Evolutionary conservation across 2,888 invertebrate genomes (phyloP).

Genomic region (Machimus rusticus): DNA sequence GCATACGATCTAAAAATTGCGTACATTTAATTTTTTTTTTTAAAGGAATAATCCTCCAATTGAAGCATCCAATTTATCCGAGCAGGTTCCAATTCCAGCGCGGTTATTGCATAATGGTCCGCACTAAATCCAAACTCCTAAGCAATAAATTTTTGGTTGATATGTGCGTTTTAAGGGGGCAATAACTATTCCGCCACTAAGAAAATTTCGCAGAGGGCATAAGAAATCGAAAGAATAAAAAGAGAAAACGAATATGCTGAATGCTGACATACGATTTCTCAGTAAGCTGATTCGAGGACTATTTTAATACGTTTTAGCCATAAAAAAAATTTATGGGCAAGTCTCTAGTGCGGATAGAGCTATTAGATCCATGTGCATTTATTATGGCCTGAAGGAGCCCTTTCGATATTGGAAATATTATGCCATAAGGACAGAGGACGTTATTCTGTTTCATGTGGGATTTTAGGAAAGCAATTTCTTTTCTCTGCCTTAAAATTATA

Average conservation of each 20-base stretch:
- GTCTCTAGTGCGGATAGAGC: constrained; percentile 2
- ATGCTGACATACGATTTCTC: constrained; percentile 20
- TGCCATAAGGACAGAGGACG: not conserved
- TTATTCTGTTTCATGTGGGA: not conserved
- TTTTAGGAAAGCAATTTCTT: not conserved
- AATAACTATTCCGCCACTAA: not conserved
- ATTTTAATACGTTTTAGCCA: constrained; percentile 13
- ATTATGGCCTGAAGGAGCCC: not conserved
- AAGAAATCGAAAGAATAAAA: not conserved
- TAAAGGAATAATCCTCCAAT: not conserved
- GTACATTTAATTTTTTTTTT: no score
- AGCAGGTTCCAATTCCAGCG: not conserved
- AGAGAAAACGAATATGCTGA: not conserved
- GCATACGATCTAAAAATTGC: no score
- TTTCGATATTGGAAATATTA: not conserved
- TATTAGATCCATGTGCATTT: constrained; percentile 1
- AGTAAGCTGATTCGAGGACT: not conserved
- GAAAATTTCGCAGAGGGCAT: not conserved
- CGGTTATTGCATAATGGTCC: not conserved
- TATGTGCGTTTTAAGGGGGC: not conserved
- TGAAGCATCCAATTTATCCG: not conserved
- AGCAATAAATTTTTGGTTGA: constrained; percentile 9
- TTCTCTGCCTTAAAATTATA: not conserved
- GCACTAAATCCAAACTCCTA: not conserved
- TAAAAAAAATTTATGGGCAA: not conserved